A percentile compares a stretch with the other conserved stretches of the same genome.
These are phyloP conservation scores for Frankliniella intonsa DNA, from an alignment of 2,888 invertebrate species.

Conservation along the genomic window DNA sequence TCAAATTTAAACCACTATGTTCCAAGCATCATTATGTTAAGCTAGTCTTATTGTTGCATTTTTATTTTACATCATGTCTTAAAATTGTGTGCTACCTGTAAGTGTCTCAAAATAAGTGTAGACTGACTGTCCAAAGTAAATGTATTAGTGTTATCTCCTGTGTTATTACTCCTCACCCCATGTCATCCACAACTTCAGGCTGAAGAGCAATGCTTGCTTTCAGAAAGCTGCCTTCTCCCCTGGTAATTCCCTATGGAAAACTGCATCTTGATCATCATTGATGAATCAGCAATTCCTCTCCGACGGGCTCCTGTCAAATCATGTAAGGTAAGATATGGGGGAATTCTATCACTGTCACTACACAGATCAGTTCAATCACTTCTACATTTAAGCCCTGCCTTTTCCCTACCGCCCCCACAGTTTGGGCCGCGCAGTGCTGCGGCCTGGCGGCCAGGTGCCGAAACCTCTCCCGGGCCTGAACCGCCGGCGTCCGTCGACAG, in stretches of 20 bases:
- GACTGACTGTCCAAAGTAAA: conserved; percentile 11
- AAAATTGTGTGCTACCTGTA: not conserved
- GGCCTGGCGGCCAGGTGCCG: not conserved
- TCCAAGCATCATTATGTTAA: conserved; percentile 20
- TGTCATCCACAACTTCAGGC: too few relatives aligned
- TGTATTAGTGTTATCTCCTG: not conserved
- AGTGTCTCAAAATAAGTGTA: not conserved
- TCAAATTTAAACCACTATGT: not conserved
- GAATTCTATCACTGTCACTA: conserved; percentile 45
- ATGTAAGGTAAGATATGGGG: conserved; percentile 40
- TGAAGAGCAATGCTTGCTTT: too few relatives aligned
- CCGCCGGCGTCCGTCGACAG: not conserved
- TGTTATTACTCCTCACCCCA: not conserved
- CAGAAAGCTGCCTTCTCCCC: too few relatives aligned
- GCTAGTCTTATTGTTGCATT: conserved; percentile 17
- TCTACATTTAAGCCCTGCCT: conserved; percentile 36
- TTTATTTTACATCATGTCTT: conserved; percentile 37
- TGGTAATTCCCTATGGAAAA: too few relatives aligned
- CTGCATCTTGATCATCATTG: too few relatives aligned
- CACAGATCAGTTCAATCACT: conserved; percentile 44
- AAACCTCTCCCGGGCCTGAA: not conserved
- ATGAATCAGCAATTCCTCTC: too few relatives aligned
- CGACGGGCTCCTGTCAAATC: conserved; percentile 30
- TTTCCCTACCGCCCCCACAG: conserved; percentile 42
- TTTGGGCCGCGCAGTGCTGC: conserved; percentile 40